These are phyloP conservation scores for Megaceryle alcyon DNA, from an alignment of 2,797 vertebrate genomes.

Conservation along the genomic window DNA sequence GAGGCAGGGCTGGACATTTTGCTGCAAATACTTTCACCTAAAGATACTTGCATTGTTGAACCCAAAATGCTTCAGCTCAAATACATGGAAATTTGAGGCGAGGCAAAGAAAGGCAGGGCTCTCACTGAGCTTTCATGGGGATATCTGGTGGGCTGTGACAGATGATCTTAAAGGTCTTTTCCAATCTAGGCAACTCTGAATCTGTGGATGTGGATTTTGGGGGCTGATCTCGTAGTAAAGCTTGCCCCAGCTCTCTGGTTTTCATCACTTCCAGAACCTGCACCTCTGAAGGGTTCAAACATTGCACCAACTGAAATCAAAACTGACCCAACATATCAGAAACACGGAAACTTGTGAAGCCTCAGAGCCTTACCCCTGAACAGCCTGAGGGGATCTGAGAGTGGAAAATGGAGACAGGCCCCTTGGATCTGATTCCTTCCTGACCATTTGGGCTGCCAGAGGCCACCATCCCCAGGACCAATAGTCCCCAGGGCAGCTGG, in stretches of 20 bases:
- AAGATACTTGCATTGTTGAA: neutral
- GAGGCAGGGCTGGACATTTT: neutral
- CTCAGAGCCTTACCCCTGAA: neutral
- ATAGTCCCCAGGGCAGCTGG: neutral
- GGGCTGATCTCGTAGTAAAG: neutral
- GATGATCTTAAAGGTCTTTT: too few species aligned
- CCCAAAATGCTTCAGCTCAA: neutral
- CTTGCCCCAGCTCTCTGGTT: neutral
- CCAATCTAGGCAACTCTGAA: too few species aligned
- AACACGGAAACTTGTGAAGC: neutral
- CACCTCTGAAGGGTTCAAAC: neutral
- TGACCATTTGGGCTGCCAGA: neutral
- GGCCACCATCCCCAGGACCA: neutral
- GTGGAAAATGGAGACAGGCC: neutral
- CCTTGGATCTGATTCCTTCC: neutral
- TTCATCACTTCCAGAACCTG: neutral
- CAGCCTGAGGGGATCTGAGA: neutral
- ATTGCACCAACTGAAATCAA: neutral
- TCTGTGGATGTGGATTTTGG: neutral
- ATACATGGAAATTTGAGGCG: neutral
- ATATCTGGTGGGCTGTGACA: neutral
- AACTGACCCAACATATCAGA: neutral
- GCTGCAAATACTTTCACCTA: neutral
- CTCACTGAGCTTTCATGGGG: accelerated
- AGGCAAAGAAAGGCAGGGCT: neutral